Conservation (phyloP, 2,888 invertebrate genomes). For the Junonia oenone region DNA sequence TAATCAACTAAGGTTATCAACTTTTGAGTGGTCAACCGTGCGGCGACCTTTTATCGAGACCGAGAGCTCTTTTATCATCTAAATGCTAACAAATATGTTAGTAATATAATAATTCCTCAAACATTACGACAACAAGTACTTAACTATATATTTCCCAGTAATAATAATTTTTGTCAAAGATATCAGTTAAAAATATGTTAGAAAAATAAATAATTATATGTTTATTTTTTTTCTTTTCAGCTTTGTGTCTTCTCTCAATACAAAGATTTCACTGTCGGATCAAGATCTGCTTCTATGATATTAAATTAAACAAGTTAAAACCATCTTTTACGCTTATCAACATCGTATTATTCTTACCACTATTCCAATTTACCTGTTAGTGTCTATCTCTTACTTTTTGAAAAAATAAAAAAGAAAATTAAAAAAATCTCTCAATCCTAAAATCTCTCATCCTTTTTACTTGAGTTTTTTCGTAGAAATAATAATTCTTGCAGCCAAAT, state of each 20-base stretch:
- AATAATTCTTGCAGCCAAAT: not conserved
- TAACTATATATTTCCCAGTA: not conserved
- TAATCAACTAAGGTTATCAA: not conserved
- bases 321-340: conserved; percentile 18
- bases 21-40: not conserved
- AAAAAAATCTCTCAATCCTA: not conserved
- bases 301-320: conserved; percentile 64
- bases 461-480: not conserved
- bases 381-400: no score
- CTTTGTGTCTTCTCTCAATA: conserved; percentile 95
- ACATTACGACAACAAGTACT: no score
- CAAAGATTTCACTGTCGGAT: conserved; percentile 94
- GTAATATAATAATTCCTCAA: no score
- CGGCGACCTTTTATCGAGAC: not conserved
- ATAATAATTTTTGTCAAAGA: not conserved
- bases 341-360: conserved; percentile 2
- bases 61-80: not conserved
- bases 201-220: not conserved
- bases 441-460: not conserved
- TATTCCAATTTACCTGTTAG: no score
- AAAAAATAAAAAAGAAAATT: no score
- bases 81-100: not conserved
- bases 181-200: not conserved
- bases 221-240: conserved; percentile 77
- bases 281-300: conserved; percentile 85